Evolutionary conservation across 2,113 vertebrate genomes (phyloP), one percentile per base, ranked within the genome.

Genomic region (Agapornis roseicollis): DNA sequence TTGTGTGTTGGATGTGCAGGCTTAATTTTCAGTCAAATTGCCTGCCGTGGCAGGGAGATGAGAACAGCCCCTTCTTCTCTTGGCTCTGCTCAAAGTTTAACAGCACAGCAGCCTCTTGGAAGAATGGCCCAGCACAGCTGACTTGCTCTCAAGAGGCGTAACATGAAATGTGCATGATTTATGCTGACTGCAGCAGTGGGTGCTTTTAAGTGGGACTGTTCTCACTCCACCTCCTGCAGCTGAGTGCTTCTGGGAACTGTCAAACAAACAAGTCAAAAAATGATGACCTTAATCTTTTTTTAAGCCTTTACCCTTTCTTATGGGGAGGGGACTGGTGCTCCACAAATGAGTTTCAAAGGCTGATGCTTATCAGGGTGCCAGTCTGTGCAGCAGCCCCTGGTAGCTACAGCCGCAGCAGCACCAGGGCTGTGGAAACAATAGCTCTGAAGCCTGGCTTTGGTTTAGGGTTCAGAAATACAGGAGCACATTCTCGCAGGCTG

Each of bases 261-360:
- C 73, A 91, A 68, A 91, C 91, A 93, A 96, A 63, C 81, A 69
- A 93, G 74, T 79, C 47, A 72, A 83, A 85, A 94, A 95, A 9
- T 3, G 0, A 89, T 80, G 66, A 93, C 74, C 47, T 91, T 0
- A 0, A 70, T 31, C 7, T 86, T 86, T 37, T 71, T 82, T 78
- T 31, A 76, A 94, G 74, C 63, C 41, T 56, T 88, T 66, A 19
- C 56, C 47, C 42, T 60, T 91, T 88, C 72, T 83, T 29, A 60
- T 13, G 46, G 55, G 31, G 58, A 80, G 44, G 29, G 5, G 6
- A 63, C 19, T 4, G 9, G 81, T n/a, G 66, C 71, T 53, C 74
- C 35, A 41, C 53, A 77, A 76, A 66, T 46, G 55, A 63, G 12
- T 50, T 77, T 41, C n/a, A 55, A 50, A 47, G 23, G 41, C 66